These are phyloP conservation scores for Xiphydria camelus DNA, from an alignment of 2,888 invertebrate genomes.

Conservation along the genomic window DNA sequence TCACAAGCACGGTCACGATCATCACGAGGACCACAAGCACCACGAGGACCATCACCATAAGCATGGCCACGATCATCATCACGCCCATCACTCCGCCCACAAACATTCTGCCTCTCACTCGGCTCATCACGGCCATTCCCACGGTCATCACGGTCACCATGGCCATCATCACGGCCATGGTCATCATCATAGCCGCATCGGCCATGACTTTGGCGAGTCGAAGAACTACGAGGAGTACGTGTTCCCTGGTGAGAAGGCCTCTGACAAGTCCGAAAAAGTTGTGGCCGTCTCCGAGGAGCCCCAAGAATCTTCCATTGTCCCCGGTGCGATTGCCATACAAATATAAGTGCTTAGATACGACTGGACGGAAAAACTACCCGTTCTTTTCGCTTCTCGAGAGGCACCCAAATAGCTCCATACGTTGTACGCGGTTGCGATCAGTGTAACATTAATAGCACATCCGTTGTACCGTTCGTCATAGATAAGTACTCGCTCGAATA, in stretches of 20 bases:
- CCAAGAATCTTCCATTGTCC: no score
- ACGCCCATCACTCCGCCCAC: conserved; percentile 39
- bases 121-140: conserved; percentile 33
- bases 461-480: no score
- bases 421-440: no score
- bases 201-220: conserved; percentile 4
- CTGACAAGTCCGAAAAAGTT: no score
- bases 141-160: conserved; percentile 21
- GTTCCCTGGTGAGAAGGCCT: conserved; percentile 33
- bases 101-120: conserved; percentile 34
- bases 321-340: no score
- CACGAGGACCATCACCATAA: conserved; percentile 23
- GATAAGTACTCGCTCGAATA: no score
- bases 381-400: no score
- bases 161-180: conserved; percentile 28
- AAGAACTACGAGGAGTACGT: conserved; percentile 41
- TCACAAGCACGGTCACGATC: conserved; percentile 29
- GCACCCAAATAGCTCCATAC: no score
- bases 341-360: no score
- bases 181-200: conserved; percentile 19
- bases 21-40: conserved; percentile 35
- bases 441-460: no score
- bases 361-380: no score
- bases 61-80: conserved; percentile 25
- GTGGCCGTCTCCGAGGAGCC: no score